Evolutionary conservation across 1,140 invertebrate genomes (phyloP), one percentile per base, ranked within the genome.

Genomic region (Glossosoma conforme): DNA sequence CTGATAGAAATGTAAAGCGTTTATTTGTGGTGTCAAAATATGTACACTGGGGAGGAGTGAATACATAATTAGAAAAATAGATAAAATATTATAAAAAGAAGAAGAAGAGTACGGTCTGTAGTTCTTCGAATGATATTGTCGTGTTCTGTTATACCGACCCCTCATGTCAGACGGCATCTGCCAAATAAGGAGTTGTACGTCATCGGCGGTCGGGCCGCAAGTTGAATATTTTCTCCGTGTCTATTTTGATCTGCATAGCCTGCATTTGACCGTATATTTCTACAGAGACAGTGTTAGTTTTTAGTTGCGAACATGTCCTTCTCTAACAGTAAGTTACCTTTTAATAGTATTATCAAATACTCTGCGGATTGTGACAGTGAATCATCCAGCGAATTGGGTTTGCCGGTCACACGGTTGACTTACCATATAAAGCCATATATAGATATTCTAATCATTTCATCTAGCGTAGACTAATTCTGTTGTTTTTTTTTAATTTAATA

Each of bases 141-240:
- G 32, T 5, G n/a, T n/a, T 3, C 47, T 50, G 38, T 36, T 50
- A 42, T 50, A 50, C 28, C 47, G 30, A 42, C 32, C 21, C 13
- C 24, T 20, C 37, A 50, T 50, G 47, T 50, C 47, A 42, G 47
- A 43, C 32, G 32, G 47, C 47, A 50, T 50, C 47, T 50, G 47
- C 48, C 48, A 51, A 51, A 51, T 51, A 51, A 44, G 48, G 48
- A 44, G 48, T 51, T 44, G 48, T 51, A 44, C 48, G 48, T 48
- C 45, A 48, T 24, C 36, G 36, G 15, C 14, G 18, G n/a, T n/a
- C n/a, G n/a, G n/a, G n/a, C n/a, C n/a, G n/a, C n/a, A 42, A 24
- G 40, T 21, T 22, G 15, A 10, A 15, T 42, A 32, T 13, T 30
- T 37, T 25, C 10, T 51, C 41, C 13, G 40, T n/a, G 24, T 44